These are phyloP conservation scores for Chelonia mydas DNA, from an alignment of 2,797 vertebrate genomes.

Conservation along the genomic window DNA sequence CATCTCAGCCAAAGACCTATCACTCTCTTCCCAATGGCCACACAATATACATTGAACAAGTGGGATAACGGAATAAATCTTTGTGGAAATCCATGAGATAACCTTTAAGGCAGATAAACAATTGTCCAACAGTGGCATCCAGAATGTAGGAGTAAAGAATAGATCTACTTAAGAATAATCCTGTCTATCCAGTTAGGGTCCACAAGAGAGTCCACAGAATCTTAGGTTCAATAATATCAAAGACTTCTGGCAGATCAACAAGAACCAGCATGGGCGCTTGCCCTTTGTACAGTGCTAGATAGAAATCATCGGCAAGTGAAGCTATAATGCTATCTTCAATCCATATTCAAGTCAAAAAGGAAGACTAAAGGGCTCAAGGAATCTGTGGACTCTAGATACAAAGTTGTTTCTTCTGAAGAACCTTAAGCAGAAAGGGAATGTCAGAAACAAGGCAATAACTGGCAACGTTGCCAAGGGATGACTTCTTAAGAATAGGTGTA, in stretches of 20 bases:
- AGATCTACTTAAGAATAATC: neutral
- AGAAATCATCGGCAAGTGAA: neutral
- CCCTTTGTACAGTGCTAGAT: neutral
- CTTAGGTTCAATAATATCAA: neutral
- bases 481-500: constrained; percentile 5
- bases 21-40: neutral
- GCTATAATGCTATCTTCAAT: neutral
- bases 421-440: neutral
- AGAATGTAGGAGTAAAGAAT: neutral
- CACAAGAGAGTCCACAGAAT: neutral
- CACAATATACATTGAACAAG: neutral
- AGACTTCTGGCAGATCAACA: neutral
- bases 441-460: neutral
- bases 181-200: neutral
- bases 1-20: neutral
- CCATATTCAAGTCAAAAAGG: neutral
- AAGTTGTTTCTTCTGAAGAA: neutral
- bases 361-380: neutral
- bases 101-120: neutral
- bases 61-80: neutral
- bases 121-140: neutral
- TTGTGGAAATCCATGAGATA: neutral
- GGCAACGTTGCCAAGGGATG: constrained; percentile 13
- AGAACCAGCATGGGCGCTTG: neutral
- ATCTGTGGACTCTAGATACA: neutral